These are phyloP conservation scores for Bubo blakistoni DNA, from an alignment of 2,113 vertebrate genomes.

Conservation along the genomic window DNA sequence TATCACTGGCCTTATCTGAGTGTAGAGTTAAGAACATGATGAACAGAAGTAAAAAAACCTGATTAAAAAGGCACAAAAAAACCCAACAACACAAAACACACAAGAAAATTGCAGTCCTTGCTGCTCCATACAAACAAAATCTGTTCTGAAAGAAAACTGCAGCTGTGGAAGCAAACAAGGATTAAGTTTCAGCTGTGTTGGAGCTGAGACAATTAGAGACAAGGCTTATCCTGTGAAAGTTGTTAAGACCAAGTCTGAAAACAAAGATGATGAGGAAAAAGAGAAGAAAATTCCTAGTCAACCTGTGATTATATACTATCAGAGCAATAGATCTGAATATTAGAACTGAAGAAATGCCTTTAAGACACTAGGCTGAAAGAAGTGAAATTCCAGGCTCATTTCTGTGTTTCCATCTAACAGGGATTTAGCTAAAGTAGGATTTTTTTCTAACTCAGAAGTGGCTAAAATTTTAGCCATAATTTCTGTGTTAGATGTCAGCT, in stretches of 20 bases:
- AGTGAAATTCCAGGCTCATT: not conserved
- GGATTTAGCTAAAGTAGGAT: not conserved
- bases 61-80: not conserved
- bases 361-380: not conserved
- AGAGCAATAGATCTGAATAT: not conserved
- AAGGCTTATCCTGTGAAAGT: not conserved
- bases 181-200: conserved; percentile 15
- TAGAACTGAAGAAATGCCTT: not conserved
- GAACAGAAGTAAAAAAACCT: not conserved
- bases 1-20: not conserved
- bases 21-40: not conserved
- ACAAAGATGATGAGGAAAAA: not conserved
- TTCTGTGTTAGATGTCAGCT: not conserved
- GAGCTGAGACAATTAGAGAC: not conserved
- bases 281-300: not conserved
- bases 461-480: not conserved
- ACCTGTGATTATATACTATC: not conserved
- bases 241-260: not conserved
- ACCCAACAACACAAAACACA: not conserved
- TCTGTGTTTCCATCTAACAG: not conserved
- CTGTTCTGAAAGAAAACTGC: not conserved
- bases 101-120: not conserved
- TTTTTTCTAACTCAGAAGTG: not conserved
- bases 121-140: not conserved
- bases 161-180: not conserved